Conservation (phyloP, 2,113 vertebrate species). For the Chloropsis hardwickii region DNA sequence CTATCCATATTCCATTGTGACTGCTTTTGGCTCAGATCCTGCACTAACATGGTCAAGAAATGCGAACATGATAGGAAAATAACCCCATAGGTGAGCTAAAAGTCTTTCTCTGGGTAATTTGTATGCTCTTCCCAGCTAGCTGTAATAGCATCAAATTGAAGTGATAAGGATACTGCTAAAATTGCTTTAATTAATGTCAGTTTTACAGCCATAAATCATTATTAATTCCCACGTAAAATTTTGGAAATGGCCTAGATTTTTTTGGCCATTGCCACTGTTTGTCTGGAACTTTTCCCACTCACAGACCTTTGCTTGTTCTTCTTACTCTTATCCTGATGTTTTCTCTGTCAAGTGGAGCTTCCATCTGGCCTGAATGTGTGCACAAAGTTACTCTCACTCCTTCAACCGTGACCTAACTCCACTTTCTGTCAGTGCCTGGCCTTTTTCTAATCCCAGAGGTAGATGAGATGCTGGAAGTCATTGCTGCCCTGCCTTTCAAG, state of each 20-base stretch:
- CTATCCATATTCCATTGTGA: not conserved
- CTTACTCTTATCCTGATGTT: not conserved
- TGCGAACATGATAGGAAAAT: not conserved
- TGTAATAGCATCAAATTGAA: slow-evolving; percentile 62
- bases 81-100: not conserved
- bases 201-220: slow-evolving; percentile 66
- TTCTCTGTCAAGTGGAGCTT: slow-evolving; percentile 40
- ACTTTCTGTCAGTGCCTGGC: not conserved
- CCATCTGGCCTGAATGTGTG: not conserved
- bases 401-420: not conserved
- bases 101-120: slow-evolving; percentile 53
- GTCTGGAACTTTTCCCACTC: slow-evolving; percentile 38
- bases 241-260: slow-evolving; percentile 59
- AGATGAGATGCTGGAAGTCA: not conserved
- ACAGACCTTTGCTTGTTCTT: not conserved
- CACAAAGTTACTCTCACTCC: not conserved
- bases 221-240: slow-evolving; percentile 61
- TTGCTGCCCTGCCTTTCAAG: not conserved
- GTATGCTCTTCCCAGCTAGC: slow-evolving; percentile 41
- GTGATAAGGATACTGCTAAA: slow-evolving; percentile 66
- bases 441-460: not conserved
- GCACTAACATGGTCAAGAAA: not conserved
- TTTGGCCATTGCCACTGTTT: slow-evolving; percentile 33
- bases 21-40: not conserved
- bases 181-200: slow-evolving; percentile 67